A percentile compares a stretch with the other conserved stretches of the same genome.
These are phyloP conservation scores for Eupleurogrammus muticus DNA, from an alignment of 2,797 vertebrate genomes.

Conservation along the genomic window DNA sequence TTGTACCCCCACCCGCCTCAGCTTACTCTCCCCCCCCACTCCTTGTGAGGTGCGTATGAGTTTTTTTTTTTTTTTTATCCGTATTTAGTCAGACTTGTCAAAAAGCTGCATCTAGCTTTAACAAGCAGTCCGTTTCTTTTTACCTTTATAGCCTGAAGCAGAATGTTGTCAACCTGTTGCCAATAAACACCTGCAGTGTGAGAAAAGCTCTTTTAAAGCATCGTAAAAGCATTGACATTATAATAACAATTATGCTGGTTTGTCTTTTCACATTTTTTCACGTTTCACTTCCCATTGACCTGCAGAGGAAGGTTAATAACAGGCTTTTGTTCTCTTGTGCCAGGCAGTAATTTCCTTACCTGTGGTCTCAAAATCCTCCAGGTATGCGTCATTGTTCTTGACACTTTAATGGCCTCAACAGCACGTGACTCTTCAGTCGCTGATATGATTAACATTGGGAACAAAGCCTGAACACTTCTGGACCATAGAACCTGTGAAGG, in stretches of 20 bases:
- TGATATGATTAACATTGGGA: too few species aligned
- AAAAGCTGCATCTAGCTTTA: slow-evolving; percentile 19
- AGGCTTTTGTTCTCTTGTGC: slow-evolving; percentile 34
- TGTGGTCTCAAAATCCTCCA: slow-evolving; percentile 14
- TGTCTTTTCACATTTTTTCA: background rate
- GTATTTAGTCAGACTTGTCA: slow-evolving; percentile 32
- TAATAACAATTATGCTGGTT: slow-evolving; percentile 15
- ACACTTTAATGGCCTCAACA: slow-evolving; percentile 44
- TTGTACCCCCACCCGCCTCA: too few species aligned
- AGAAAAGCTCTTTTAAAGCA: background rate
- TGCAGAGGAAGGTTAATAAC: slow-evolving; percentile 12
- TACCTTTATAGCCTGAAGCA: background rate
- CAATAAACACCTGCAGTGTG: slow-evolving; percentile 12
- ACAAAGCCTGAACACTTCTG: too few species aligned
- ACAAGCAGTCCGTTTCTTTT: background rate
- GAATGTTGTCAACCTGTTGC: slow-evolving; percentile 8
- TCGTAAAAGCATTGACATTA: slow-evolving; percentile 34
- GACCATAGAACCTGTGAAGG: too few species aligned
- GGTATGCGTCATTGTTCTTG: slow-evolving; percentile 31
- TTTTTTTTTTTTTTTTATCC: slow-evolving; percentile 27
- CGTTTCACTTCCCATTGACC: background rate
- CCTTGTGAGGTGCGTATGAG: background rate
- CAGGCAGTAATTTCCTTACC: slow-evolving; percentile 37
- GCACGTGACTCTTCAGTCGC: slow-evolving; percentile 16
- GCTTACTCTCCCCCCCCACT: too few species aligned